phyloP scores from a whole-genome alignment of 2,113 vertebrate species.

The Tor tambroides region DNA sequence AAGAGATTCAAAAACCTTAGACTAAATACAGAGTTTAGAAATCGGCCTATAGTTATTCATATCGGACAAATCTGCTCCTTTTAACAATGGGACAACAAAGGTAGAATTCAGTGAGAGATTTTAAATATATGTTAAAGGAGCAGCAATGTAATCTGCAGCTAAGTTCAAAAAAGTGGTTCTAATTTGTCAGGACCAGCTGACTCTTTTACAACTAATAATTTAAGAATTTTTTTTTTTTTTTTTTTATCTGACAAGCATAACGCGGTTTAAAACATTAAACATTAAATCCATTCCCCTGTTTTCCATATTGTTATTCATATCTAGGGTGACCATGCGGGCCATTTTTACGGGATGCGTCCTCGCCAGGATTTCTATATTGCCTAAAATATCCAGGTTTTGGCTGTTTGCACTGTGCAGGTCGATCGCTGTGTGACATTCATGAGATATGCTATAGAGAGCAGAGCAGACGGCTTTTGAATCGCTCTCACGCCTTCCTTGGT shows the following conservation, averaged over 20 bases:
- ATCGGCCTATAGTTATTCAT: background rate
- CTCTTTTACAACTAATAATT: no score
- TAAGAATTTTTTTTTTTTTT: no score
- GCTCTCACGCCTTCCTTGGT: no score
- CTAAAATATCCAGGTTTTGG: no score
- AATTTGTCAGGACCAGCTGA: background rate
- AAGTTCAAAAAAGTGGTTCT: background rate
- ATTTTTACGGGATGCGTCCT: no score
- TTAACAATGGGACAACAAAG: background rate
- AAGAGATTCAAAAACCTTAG: background rate
- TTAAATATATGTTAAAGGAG: background rate
- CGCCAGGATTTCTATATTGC: no score
- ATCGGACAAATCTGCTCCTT: background rate
- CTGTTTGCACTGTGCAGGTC: no score
- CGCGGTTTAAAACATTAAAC: background rate
- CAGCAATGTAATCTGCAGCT: background rate
- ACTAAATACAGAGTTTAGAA: background rate
- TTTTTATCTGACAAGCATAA: background rate
- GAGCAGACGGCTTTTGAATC: no score
- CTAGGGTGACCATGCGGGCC: background rate
- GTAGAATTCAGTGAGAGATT: background rate
- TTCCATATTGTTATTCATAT: background rate
- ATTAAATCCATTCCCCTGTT: background rate
- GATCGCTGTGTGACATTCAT: no score
- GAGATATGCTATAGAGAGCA: no score